Conservation (phyloP, 2,797 vertebrate species). For the Anomalospiza imberbis region DNA sequence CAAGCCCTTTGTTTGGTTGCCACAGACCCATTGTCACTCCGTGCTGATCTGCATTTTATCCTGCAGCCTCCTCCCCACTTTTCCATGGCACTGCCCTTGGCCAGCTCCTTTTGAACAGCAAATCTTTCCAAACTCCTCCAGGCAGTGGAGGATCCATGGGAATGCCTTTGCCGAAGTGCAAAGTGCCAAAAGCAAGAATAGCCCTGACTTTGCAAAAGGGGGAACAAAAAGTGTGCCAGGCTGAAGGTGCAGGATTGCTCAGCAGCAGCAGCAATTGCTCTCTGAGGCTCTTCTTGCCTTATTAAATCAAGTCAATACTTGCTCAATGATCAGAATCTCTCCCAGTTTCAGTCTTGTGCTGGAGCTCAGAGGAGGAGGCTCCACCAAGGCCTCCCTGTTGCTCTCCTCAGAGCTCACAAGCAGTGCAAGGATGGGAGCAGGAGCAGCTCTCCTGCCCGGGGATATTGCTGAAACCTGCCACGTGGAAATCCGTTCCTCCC, state of each 20-base stretch:
- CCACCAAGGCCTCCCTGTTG: not conserved
- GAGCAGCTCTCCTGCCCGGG: not conserved
- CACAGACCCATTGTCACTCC: not conserved
- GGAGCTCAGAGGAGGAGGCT: not conserved
- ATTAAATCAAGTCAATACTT: conserved; percentile 44
- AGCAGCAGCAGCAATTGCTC: not conserved
- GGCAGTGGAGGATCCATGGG: not conserved
- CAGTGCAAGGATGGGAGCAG: not conserved
- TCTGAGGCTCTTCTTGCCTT: not conserved
- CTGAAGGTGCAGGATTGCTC: not conserved
- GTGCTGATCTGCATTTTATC: not conserved
- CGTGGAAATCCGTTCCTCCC: not conserved
- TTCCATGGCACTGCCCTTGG: too few species aligned
- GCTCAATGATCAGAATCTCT: conserved; percentile 34
- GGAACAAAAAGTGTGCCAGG: not conserved
- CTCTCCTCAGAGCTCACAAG: not conserved
- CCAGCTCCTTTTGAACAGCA: not conserved
- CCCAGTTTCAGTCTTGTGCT: not conserved
- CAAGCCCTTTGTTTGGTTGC: not conserved
- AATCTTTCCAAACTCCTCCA: not conserved
- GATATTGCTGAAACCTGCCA: not conserved
- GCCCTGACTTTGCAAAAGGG: not conserved
- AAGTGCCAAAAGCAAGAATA: not conserved
- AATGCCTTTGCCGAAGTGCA: not conserved
- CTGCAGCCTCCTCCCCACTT: not conserved